These are phyloP conservation scores for Phenganax stokvisi DNA, from an alignment of 92 coral and sea anemone species.

Conservation along the genomic window DNA sequence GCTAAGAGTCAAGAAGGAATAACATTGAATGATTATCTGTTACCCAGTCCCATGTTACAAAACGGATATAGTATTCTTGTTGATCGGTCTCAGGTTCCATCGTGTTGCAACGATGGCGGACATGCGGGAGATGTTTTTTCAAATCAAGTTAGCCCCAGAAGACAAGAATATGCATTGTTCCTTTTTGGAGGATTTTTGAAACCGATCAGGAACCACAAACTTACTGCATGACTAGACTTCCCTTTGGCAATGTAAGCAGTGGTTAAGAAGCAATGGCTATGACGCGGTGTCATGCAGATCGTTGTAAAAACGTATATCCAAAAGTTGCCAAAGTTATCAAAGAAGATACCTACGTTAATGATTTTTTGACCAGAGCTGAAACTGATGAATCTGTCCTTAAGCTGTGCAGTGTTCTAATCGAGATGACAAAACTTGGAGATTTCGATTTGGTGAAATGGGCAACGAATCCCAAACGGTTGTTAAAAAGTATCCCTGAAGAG, in stretches of 20 bases:
- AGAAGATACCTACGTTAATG: slow-evolving; percentile 43
- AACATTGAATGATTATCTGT: too few species aligned
- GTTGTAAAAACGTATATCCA: slow-evolving; percentile 23
- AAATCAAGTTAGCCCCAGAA: too few species aligned
- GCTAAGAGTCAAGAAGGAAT: too few species aligned
- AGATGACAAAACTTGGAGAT: slow-evolving; percentile 35
- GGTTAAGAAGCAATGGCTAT: slow-evolving; percentile 42
- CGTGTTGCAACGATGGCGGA: too few species aligned
- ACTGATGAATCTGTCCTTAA: slow-evolving; percentile 15
- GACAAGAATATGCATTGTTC: slow-evolving; percentile 25
- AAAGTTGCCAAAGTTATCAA: slow-evolving; percentile 31
- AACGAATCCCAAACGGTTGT: slow-evolving; percentile 28
- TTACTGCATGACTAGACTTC: slow-evolving; percentile 49
- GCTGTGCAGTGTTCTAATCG: slow-evolving; percentile 27
- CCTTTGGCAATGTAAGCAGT: slow-evolving; percentile 46
- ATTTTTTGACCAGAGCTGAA: slow-evolving; percentile 35
- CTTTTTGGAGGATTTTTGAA: slow-evolving; percentile 50
- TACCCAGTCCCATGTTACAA: too few species aligned
- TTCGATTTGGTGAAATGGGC: slow-evolving; percentile 51
- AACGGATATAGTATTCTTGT: too few species aligned
- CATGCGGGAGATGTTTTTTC: too few species aligned
- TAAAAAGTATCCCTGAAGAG: slow-evolving; percentile 18
- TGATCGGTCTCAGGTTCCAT: too few species aligned
- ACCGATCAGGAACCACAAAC: slow-evolving; percentile 36
- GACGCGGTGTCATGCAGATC: slow-evolving; percentile 28